phyloP scores from a whole-genome alignment of 2,113 vertebrate species.

The Lepidothrix coronata region DNA sequence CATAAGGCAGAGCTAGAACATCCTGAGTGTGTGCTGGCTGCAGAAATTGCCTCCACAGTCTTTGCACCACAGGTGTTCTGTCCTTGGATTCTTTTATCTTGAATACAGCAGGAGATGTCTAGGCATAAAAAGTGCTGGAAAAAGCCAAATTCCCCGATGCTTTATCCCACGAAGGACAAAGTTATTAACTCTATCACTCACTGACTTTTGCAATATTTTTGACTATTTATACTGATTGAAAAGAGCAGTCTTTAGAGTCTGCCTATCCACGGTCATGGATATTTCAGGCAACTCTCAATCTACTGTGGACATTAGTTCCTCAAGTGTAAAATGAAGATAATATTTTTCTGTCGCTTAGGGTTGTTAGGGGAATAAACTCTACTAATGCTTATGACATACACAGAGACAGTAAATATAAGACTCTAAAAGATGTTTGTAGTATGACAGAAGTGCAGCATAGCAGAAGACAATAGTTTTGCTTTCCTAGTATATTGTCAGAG shows the following conservation, averaged over 20 bases:
- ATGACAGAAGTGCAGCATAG: neutral
- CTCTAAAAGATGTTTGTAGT: neutral
- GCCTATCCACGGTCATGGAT: neutral
- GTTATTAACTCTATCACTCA: neutral
- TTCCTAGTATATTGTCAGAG: neutral
- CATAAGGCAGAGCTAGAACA: neutral
- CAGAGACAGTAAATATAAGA: neutral
- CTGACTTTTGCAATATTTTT: neutral
- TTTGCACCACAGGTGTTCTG: neutral
- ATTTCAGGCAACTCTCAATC: neutral
- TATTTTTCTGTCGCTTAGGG: neutral
- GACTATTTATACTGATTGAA: neutral
- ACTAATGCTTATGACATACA: neutral
- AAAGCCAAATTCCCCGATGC: neutral
- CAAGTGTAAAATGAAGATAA: neutral
- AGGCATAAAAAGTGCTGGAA: neutral
- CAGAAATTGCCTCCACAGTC: neutral
- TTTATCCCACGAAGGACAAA: neutral
- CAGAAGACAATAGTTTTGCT: slow-evolving; percentile 11
- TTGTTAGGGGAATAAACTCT: neutral
- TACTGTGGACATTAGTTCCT: neutral
- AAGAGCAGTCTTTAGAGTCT: neutral
- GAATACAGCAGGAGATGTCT: neutral
- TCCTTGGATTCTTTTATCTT: neutral
- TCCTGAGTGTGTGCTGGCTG: neutral